A percentile compares a stretch with the other conserved stretches of the same genome.
Evolutionary conservation across 2,797 vertebrate genomes (phyloP).

Genomic region (Aeoliscus strigatus): DNA sequence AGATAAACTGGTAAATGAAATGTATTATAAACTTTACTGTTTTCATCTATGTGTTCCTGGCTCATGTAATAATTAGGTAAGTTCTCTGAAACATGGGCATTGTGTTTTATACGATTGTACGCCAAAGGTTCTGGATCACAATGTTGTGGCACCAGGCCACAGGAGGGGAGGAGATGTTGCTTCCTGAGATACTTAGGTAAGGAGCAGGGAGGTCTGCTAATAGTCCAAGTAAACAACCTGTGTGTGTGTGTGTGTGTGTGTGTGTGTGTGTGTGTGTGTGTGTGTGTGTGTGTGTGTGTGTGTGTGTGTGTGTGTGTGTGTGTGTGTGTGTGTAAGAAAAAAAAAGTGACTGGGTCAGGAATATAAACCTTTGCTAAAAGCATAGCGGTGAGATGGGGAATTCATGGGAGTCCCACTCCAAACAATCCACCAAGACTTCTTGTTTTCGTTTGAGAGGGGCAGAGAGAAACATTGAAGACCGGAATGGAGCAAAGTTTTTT

Average conservation of each 20-base stretch:
- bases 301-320: no score
- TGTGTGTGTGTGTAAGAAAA: no score
- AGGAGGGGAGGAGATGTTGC: conserved; percentile 23
- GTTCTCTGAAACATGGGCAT: no score
- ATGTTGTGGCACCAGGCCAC: conserved; percentile 44
- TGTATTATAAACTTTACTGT: no score
- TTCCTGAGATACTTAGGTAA: conserved; percentile 58
- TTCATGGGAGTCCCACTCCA: conserved; percentile 34
- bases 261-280: no score
- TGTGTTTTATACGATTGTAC: no score
- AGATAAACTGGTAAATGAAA: no score
- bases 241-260: conserved; percentile 9
- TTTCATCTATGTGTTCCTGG: no score
- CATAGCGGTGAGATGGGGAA: conserved; percentile 12
- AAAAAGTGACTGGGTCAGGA: conserved; percentile 27
- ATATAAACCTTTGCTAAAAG: conserved; percentile 50
- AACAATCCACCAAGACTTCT: conserved; percentile 41
- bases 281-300: no score
- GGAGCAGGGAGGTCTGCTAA: conserved; percentile 50
- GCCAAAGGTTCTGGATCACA: conserved; percentile 40
- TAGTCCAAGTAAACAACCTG: conserved; percentile 46
- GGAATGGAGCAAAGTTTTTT: no score
- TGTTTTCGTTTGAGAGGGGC: conserved; percentile 48
- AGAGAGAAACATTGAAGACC: no score
- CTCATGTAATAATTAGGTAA: no score